phyloP scores from a whole-genome alignment of 2,797 vertebrate genomes.

The Sebastes vulpes region DNA sequence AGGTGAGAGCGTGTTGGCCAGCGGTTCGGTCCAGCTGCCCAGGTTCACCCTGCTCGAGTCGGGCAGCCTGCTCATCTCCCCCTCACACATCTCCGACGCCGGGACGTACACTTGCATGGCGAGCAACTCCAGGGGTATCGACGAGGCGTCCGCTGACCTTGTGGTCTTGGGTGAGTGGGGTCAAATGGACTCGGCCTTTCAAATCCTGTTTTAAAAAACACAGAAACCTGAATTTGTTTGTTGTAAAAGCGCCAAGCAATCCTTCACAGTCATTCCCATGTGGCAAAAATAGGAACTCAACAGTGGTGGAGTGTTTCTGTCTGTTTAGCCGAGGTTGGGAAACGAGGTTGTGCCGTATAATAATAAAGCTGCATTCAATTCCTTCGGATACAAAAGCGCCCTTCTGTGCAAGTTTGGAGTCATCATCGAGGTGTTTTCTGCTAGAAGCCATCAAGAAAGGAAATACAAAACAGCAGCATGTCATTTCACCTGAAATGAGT shows the following conservation, averaged over 20 bases:
- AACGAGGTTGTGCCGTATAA: constrained; percentile 5
- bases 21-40: constrained; percentile 95
- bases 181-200: neutral
- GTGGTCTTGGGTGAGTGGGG: constrained; percentile 91
- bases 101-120: constrained; percentile 96
- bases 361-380: constrained; percentile 26
- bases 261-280: neutral
- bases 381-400: constrained; percentile 34
- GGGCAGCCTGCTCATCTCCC: constrained; percentile 94
- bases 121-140: constrained; percentile 95
- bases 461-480: constrained; percentile 34
- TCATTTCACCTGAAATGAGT: constrained; percentile 59
- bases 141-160: constrained; percentile 94
- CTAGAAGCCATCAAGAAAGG: constrained; percentile 37
- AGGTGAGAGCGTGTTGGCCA: constrained; percentile 95
- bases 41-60: constrained; percentile 96
- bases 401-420: constrained; percentile 25
- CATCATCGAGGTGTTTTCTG: constrained; percentile 24
- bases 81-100: constrained; percentile 91
- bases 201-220: neutral
- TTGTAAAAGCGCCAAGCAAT: neutral
- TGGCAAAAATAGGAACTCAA: neutral
- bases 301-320: neutral
- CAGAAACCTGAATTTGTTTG: neutral
- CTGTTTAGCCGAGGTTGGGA: neutral